Base-by-base conservation (phyloP, 2,888 invertebrate species). In the Syritta pipiens region DNA sequence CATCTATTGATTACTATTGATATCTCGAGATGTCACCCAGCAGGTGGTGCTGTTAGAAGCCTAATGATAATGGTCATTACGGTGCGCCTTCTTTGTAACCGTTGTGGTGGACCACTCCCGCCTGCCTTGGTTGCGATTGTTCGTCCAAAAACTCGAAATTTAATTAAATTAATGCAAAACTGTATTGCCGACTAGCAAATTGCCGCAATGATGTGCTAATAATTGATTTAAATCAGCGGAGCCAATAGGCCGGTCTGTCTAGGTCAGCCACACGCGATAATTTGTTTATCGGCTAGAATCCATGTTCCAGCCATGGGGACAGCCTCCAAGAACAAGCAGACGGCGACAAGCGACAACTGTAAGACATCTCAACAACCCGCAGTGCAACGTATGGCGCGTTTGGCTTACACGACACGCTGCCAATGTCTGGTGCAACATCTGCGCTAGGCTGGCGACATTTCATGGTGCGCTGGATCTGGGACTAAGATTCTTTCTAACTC, bases 21-120 rank as follows among this genome's bases (percentile, higher is more conserved):
- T 79, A 62, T 74, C 67, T 79, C 57, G 62, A 68, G 79, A 79
- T 79, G 74, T 79, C 74, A 79, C 60, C 55, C 74, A 62, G 67
- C 79, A 74, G 42, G 74, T 32, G 67, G 60, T 49, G 24, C 57
- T 48, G 60, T 62, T 60, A 72, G 55, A 19, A 57, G 67, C 74
- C 44, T 62, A 68, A 74, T 67, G 49, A 62, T 72, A 55, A 67
- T 68, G 42, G 14, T 62, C 63, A 67, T 72, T 59, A 22, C 26
- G 26, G 17, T 46, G 40, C 12, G 20, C 35, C 35, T 60, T 44
- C n/a, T 6, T 24, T 1, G 5, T 5, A 12, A n/a, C 12, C 30
- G 17, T 17, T 14, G 10, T 35, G 12, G n/a, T 24, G 14, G 26
- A 6, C 55, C 26, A 40, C 65, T 35, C 28, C 32, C 46, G 40